Evolutionary conservation across 2,113 vertebrate species (phyloP).

Genomic region (Phoxinus phoxinus): DNA sequence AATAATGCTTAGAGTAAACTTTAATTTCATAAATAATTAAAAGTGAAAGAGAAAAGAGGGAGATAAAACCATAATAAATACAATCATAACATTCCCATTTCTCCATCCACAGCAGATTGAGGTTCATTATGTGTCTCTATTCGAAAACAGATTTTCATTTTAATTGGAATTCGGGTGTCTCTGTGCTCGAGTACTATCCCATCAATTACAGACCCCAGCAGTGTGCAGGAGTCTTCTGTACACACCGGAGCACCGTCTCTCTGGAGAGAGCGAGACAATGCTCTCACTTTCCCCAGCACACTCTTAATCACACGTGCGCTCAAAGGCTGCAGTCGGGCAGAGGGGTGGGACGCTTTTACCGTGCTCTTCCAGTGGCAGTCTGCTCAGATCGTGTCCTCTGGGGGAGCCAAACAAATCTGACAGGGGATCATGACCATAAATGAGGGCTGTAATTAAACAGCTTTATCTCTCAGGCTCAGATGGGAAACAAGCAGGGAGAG

Average conservation of each 20-base stretch:
- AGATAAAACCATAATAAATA: slow-evolving; percentile 31
- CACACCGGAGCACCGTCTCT: slow-evolving; percentile 23
- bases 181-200: slow-evolving; percentile 19
- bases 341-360: slow-evolving; percentile 15
- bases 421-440: slow-evolving; percentile 52
- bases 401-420: slow-evolving; percentile 51
- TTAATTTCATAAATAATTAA: slow-evolving; percentile 39
- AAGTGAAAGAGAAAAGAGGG: not conserved
- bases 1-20: slow-evolving; percentile 18
- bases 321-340: slow-evolving; percentile 13
- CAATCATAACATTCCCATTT: slow-evolving; percentile 23
- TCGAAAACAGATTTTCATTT: slow-evolving; percentile 75
- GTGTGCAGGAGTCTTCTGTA: slow-evolving; percentile 13
- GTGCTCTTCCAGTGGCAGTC: slow-evolving; percentile 19
- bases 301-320: slow-evolving; percentile 26
- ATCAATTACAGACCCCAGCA: slow-evolving; percentile 40
- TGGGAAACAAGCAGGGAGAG: slow-evolving; percentile 2
- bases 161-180: slow-evolving; percentile 59
- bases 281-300: slow-evolving; percentile 17
- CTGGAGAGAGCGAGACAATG: slow-evolving; percentile 41
- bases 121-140: slow-evolving; percentile 68
- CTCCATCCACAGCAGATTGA: slow-evolving; percentile 65
- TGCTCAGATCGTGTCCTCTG: slow-evolving; percentile 51
- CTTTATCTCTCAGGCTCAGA: slow-evolving; percentile 55
- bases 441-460: slow-evolving; percentile 58